Percentiles rank a stretch among this genome's conserved stretches.
These are phyloP conservation scores for Liodrosophila aerea DNA, from an alignment of 2,888 invertebrate genomes.

Conservation along the genomic window DNA sequence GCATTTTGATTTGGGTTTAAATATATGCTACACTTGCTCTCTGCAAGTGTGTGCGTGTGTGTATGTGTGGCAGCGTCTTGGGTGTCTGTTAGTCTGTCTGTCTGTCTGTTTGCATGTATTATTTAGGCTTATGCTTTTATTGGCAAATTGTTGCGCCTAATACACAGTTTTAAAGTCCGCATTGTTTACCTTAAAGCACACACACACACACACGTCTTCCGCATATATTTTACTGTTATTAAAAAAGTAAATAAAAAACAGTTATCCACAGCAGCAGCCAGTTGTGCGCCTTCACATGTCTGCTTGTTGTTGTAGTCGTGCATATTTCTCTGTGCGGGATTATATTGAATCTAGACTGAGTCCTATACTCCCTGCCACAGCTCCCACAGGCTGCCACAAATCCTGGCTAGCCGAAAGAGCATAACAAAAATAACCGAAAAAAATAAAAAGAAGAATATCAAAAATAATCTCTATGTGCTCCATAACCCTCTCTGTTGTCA, in stretches of 20 bases:
- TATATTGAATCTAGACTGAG: slow-evolving; percentile 4
- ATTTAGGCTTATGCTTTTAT: slow-evolving; percentile 25
- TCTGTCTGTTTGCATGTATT: slow-evolving; percentile 34
- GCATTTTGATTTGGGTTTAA: slow-evolving; percentile 61
- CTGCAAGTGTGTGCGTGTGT: slow-evolving; percentile 5
- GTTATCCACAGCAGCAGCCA: slow-evolving; percentile 13
- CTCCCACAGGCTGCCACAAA: slow-evolving; percentile 24
- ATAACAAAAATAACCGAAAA: slow-evolving; percentile 9
- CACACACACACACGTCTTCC: slow-evolving; percentile 42
- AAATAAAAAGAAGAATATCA: slow-evolving; percentile 8
- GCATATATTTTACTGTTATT: slow-evolving; percentile 44
- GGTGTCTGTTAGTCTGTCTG: too few species aligned
- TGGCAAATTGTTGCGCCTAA: slow-evolving; percentile 32
- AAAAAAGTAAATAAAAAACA: slow-evolving; percentile 21
- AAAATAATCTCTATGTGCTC: neutral
- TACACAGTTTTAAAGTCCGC: slow-evolving; percentile 25
- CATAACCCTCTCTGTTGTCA: slow-evolving; percentile 35
- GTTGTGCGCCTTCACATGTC: slow-evolving; percentile 32
- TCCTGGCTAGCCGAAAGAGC: slow-evolving; percentile 26
- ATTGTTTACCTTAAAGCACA: slow-evolving; percentile 13
- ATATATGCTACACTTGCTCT: slow-evolving; percentile 27
- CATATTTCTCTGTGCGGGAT: slow-evolving; percentile 13
- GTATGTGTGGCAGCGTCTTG: slow-evolving; percentile 40
- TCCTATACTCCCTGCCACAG: neutral
- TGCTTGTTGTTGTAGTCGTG: slow-evolving; percentile 24